phyloP scores from a whole-genome alignment of 1,140 invertebrate species.

The Propsilocerus akamusi region DNA sequence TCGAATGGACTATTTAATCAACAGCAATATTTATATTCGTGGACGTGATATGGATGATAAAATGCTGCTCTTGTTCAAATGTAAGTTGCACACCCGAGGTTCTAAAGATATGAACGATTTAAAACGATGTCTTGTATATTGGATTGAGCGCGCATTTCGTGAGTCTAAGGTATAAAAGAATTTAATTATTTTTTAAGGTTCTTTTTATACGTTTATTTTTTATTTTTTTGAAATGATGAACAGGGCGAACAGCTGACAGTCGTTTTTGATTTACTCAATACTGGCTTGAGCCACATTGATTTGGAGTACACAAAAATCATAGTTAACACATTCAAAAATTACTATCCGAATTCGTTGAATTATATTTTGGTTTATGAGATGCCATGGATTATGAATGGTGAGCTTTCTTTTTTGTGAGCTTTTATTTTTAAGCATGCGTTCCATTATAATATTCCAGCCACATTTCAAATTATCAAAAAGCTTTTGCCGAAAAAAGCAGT shows the following conservation, averaged over 20 bases:
- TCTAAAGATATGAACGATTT: constrained; percentile 49
- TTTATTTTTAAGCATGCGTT: constrained; percentile 3
- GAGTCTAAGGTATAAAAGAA: too few relatives aligned
- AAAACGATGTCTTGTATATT: constrained; percentile 69
- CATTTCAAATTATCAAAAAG: constrained; percentile 82
- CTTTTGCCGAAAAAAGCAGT: constrained; percentile 76
- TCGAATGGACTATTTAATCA: constrained; percentile 48
- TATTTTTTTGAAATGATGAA: too few relatives aligned
- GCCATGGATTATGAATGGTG: constrained; percentile 84
- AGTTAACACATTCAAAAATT: constrained; percentile 70
- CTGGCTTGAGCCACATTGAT: constrained; percentile 73
- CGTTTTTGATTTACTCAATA: constrained; percentile 77
- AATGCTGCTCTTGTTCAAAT: constrained; percentile 52
- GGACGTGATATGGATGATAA: constrained; percentile 68
- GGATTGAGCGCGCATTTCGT: constrained; percentile 66
- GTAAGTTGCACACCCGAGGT: constrained; percentile 58
- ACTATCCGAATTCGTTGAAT: constrained; percentile 80
- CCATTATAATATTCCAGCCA: constrained; percentile 37
- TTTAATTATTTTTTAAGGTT: too few relatives aligned
- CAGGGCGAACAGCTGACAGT: constrained; percentile 62
- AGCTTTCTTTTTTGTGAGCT: constrained; percentile 12
- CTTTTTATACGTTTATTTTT: too few relatives aligned
- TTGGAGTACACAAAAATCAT: constrained; percentile 72
- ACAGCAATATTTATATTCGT: constrained; percentile 54
- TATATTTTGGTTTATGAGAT: constrained; percentile 87